Percentiles rank a stretch among this genome's conserved stretches.
phyloP scores from a whole-genome alignment of 2,113 vertebrate species.

The Carassius carassius region DNA sequence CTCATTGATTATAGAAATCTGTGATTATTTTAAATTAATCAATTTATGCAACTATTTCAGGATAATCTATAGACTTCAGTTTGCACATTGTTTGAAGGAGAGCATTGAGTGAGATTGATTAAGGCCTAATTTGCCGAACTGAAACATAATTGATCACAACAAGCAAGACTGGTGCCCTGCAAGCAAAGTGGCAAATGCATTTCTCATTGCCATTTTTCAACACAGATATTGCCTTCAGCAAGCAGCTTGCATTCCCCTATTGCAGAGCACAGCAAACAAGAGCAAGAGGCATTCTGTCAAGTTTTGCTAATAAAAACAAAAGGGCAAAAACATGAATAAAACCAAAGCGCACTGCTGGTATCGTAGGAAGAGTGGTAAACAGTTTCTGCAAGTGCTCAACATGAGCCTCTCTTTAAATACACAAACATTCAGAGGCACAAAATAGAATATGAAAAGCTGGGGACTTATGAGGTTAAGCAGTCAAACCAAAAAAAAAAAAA shows the following conservation, averaged over 20 bases:
- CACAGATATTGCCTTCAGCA: background rate
- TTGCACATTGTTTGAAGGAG: background rate
- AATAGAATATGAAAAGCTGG: background rate
- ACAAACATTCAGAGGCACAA: background rate
- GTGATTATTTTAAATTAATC: background rate
- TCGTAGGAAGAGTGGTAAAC: background rate
- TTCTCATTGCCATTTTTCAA: conserved; percentile 26
- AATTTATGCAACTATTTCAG: background rate
- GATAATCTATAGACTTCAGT: background rate
- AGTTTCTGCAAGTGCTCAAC: background rate
- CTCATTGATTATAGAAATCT: background rate
- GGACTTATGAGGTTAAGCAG: background rate
- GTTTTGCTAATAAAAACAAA: conserved; percentile 2
- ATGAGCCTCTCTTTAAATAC: background rate
- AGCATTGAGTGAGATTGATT: background rate
- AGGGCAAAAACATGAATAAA: background rate
- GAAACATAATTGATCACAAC: background rate
- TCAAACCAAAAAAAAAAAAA: background rate
- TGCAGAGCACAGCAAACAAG: background rate
- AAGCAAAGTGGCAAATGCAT: conserved; percentile 12
- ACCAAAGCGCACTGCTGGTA: background rate
- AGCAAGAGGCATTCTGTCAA: conserved; percentile 8
- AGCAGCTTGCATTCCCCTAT: background rate
- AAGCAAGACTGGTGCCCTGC: background rate
- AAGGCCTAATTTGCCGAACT: conserved; percentile 13